These are phyloP conservation scores for Anthopleura xanthogrammica DNA, from an alignment of 92 coral and sea anemone genomes.

Conservation along the genomic window DNA sequence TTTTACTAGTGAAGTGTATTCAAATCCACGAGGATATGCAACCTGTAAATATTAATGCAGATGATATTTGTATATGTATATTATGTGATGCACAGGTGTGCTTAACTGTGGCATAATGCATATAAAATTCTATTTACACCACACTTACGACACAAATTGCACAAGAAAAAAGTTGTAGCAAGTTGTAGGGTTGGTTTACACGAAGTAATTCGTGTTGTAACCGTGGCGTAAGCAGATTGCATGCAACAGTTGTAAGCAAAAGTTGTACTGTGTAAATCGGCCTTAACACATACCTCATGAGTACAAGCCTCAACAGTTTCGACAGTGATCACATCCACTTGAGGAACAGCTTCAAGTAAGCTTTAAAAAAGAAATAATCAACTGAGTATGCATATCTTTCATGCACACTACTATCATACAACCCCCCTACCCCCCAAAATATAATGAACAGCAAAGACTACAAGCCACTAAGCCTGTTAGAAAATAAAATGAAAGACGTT, in stretches of 20 bases:
- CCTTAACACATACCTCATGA: slow-evolving; percentile 67
- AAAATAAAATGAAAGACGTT: background rate
- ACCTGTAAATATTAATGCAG: slow-evolving; percentile 50
- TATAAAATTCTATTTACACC: background rate
- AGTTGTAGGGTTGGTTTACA: too few species aligned
- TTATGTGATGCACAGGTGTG: too few species aligned
- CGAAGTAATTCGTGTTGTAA: too few species aligned
- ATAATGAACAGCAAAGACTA: too few species aligned
- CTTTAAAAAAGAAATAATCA: slow-evolving; percentile 23
- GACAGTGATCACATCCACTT: slow-evolving; percentile 67
- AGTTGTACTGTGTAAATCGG: background rate
- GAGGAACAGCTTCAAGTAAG: slow-evolving; percentile 89
- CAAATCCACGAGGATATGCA: slow-evolving; percentile 87
- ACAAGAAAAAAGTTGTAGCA: too few species aligned
- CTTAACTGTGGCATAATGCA: too few species aligned
- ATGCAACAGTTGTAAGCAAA: too few species aligned
- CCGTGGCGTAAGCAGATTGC: too few species aligned
- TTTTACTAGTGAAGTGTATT: slow-evolving; percentile 65
- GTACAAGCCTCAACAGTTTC: slow-evolving; percentile 94
- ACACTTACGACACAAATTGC: background rate
- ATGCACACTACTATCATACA: background rate
- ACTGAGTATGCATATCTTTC: background rate
- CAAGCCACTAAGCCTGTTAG: background rate
- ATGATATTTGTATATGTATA: background rate
- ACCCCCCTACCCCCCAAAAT: background rate